phyloP scores from a whole-genome alignment of 2,888 invertebrate genomes.

The Spialia ferax region DNA sequence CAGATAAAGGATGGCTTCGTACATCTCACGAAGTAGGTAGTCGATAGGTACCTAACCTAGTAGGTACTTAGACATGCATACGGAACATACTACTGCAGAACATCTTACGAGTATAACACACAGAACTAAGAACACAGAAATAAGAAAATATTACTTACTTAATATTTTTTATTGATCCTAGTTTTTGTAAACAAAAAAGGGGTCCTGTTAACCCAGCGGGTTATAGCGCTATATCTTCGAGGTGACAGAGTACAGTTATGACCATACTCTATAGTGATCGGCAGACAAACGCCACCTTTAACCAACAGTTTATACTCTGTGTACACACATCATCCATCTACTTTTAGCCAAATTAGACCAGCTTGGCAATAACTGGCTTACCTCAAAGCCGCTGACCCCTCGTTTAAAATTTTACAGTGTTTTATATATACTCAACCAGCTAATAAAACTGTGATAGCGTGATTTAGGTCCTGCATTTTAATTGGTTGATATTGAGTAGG shows the following conservation, averaged over 20 bases:
- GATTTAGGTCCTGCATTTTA: slow-evolving; percentile 19
- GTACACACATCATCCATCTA: no score
- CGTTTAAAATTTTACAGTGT: neutral
- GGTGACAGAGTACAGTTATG: slow-evolving; percentile 6
- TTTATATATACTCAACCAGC: slow-evolving; percentile 10
- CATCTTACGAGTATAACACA: no score
- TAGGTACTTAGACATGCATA: no score
- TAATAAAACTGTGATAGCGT: slow-evolving; percentile 21
- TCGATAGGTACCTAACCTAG: no score
- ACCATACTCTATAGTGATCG: neutral
- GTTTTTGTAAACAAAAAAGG: no score
- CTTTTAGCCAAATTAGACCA: slow-evolving; percentile 22
- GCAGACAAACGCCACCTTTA: neutral
- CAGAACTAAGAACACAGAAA: no score
- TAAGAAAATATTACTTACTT: no score
- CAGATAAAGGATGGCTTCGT: no score
- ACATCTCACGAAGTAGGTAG: no score
- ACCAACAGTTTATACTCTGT: neutral
- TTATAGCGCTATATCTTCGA: slow-evolving; percentile 3
- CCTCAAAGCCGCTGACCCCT: slow-evolving; percentile 26
- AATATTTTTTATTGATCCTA: no score
- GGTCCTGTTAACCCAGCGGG: slow-evolving; percentile 3
- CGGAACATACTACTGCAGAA: no score
- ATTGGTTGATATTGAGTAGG: slow-evolving; percentile 7
- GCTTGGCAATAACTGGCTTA: slow-evolving; percentile 26